Evolutionary conservation across 2,113 vertebrate genomes (phyloP).

Genomic region (Paradisaea rubra): DNA sequence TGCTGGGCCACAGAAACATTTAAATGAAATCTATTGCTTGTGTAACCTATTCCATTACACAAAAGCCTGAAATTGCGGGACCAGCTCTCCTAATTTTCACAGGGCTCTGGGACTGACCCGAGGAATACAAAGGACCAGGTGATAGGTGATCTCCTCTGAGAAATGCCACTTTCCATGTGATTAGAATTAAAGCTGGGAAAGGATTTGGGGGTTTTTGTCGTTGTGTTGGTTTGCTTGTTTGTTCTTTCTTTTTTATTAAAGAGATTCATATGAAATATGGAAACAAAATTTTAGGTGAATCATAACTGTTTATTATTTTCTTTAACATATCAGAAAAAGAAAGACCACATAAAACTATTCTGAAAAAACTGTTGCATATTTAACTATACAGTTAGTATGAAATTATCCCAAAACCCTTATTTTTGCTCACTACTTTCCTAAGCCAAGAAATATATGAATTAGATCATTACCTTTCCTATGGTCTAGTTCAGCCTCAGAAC

Average conservation of each 20-base stretch:
- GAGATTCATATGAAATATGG: not conserved
- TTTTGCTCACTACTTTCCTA: not conserved
- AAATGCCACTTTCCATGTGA: not conserved
- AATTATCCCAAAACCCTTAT: not conserved
- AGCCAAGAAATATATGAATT: not conserved
- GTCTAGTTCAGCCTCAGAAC: not conserved
- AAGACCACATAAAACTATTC: not conserved
- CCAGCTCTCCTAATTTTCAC: not conserved
- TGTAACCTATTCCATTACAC: fast-evolving
- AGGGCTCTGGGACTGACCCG: not conserved
- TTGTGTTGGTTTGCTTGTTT: not conserved
- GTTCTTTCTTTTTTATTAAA: not conserved
- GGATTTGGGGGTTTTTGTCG: not conserved
- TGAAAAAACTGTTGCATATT: not conserved
- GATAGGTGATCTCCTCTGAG: not conserved
- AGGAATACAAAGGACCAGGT: not conserved
- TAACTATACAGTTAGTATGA: not conserved
- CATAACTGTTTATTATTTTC: not conserved
- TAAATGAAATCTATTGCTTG: not conserved
- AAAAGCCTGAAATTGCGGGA: not conserved
- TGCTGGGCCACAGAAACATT: not conserved
- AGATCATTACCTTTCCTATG: not conserved
- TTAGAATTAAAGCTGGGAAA: not conserved
- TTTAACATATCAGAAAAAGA: not conserved
- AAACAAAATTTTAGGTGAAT: not conserved